Evolutionary conservation across 2,888 invertebrate species (phyloP), one percentile per base, ranked within the genome.

Genomic region (Drosophila incognita): DNA sequence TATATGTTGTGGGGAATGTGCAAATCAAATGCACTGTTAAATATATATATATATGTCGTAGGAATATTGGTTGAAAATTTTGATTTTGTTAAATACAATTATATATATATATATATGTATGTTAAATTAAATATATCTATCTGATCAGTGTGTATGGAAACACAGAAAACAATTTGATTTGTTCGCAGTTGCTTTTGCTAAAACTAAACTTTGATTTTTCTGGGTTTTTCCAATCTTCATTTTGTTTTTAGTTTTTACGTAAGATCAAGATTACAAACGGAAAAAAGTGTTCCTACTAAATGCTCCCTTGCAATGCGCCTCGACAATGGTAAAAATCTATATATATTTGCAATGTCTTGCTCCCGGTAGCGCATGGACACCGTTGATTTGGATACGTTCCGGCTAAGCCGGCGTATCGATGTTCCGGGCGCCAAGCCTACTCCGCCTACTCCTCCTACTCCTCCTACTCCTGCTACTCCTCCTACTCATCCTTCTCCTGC

Each of bases 151-250:
- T n/a, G n/a, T n/a, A n/a, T n/a, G n/a, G n/a, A n/a, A n/a, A n/a
- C n/a, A n/a, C n/a, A n/a, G 83, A 76, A 67, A 78, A 80, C 80
- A 74, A 73, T 68, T 66, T 21, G 33, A 24, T 80, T 87, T 89
- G 88, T 83, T 89, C 82, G 89, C 81, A 71, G 56, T 77, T 81
- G 83, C 83, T 89, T 46, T 88, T 49, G 70, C 70, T 80, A 69
- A 60, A 76, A 57, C 69, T 75, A 74, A 52, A 57, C 60, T 60
- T 53, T 31, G 36, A 66, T 67, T 74, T 31, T 61, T 24, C 24
- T 24, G 2, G 24, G 74, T n/a, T 24, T 29, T 27, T 29, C 15
- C 27, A 49, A 49, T 27, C 5, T 48, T 18, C 1, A 6, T 51
- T 38, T 29, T 29, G 1, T 48, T 64, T 57, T 61, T 24, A 56